Evolutionary conservation across 2,797 vertebrate species (phyloP).

Genomic region (Rachycentron canadum): DNA sequence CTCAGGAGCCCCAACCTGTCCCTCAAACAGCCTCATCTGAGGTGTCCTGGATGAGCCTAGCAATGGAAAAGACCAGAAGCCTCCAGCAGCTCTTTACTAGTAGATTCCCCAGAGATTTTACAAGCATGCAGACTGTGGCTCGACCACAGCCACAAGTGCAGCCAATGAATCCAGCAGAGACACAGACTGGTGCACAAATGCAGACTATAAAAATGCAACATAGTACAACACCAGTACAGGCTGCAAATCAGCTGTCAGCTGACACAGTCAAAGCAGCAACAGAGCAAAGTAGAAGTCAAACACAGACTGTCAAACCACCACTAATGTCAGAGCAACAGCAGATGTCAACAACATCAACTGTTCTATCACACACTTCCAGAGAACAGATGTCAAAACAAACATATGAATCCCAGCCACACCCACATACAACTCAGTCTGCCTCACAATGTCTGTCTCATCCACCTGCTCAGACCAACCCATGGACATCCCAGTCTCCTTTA

Average conservation of each 20-base stretch:
- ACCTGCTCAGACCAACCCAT: slow-evolving; percentile 20
- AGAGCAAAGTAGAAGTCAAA: slow-evolving; percentile 39
- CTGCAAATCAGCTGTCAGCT: slow-evolving; percentile 21
- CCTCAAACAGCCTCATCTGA: slow-evolving; percentile 64
- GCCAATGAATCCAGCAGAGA: slow-evolving; percentile 36
- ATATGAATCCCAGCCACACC: slow-evolving; percentile 43
- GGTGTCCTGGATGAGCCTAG: slow-evolving; percentile 92
- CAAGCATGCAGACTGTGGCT: slow-evolving; percentile 57
- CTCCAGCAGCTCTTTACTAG: slow-evolving; percentile 85
- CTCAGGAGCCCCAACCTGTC: slow-evolving; percentile 64
- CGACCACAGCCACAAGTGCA: slow-evolving; percentile 64
- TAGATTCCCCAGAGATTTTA: slow-evolving; percentile 83
- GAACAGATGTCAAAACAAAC: slow-evolving; percentile 60
- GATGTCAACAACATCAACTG: slow-evolving; percentile 8
- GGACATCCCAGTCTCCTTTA: slow-evolving; percentile 49
- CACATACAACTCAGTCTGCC: slow-evolving; percentile 33
- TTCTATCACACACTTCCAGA: slow-evolving; percentile 36
- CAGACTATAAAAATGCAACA: slow-evolving; percentile 42
- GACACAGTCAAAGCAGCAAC: slow-evolving; percentile 45
- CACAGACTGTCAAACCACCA: slow-evolving; percentile 51
- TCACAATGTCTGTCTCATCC: slow-evolving; percentile 35
- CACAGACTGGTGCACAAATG: slow-evolving; percentile 1
- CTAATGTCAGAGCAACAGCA: slow-evolving; percentile 49
- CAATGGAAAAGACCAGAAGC: slow-evolving; percentile 89
- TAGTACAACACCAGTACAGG: slow-evolving; percentile 7